Evolutionary conservation across 2,797 vertebrate genomes (phyloP).

Genomic region (Mormyrops attenuatus): DNA sequence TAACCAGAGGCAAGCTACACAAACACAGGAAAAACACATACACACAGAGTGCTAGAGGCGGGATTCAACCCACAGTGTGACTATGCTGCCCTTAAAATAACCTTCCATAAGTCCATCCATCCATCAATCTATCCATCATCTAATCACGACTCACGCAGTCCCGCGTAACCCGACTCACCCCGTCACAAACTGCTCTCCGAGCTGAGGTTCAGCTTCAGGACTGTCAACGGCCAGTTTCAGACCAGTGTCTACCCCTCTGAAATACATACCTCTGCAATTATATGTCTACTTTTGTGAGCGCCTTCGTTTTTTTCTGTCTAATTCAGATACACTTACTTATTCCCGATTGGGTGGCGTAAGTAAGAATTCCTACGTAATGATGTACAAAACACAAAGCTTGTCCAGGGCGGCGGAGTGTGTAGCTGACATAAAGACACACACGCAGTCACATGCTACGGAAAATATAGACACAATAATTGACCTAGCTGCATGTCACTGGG

Average conservation of each 20-base stretch:
- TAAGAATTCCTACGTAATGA: not conserved
- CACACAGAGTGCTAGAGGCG: not conserved
- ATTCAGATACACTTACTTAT: not conserved
- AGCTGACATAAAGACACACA: not conserved
- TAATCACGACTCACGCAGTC: not conserved
- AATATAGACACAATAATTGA: not conserved
- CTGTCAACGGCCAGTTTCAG: not conserved
- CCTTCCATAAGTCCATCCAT: not conserved
- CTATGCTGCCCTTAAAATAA: not conserved
- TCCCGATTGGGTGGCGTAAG: not conserved
- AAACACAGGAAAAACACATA: not conserved
- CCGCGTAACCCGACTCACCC: not conserved
- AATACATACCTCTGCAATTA: not conserved
- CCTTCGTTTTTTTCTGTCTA: not conserved
- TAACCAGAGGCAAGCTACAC: not conserved
- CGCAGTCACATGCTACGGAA: not conserved
- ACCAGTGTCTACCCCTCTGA: not conserved
- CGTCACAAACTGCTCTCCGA: not conserved
- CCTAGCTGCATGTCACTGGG: not conserved
- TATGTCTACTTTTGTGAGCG: not conserved
- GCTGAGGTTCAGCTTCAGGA: not conserved
- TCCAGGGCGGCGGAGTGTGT: not conserved
- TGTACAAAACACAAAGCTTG: not conserved
- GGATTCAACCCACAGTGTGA: not conserved
- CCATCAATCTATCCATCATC: not conserved